These are phyloP conservation scores for Papilio protenor DNA, from an alignment of 2,888 invertebrate genomes.

Conservation along the genomic window DNA sequence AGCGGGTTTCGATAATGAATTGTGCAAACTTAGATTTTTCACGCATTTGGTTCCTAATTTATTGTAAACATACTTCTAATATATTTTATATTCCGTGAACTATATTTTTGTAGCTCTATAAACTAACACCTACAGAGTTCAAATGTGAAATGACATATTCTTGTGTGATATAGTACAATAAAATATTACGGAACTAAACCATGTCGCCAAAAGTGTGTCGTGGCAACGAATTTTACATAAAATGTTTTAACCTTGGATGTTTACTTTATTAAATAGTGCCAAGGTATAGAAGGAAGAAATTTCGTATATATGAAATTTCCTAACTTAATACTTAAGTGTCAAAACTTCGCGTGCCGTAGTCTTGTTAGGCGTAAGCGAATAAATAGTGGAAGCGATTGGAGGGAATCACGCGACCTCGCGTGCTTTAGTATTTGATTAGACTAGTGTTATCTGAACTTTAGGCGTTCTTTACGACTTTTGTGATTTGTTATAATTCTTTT, in stretches of 20 bases:
- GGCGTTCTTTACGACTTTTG: constrained; percentile 29
- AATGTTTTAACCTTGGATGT: not conserved
- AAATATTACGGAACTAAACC: no score
- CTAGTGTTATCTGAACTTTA: constrained; percentile 33
- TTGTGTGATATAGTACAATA: no score
- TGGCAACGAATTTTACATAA: not conserved
- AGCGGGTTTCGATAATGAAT: not conserved
- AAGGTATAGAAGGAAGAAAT: not conserved
- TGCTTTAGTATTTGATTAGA: constrained; percentile 58
- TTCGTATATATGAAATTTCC: not conserved
- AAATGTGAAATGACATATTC: no score
- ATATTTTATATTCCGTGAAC: no score
- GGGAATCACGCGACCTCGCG: constrained; percentile 60
- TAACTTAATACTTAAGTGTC: constrained; percentile 29
- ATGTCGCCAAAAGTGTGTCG: no score
- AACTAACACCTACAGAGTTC: no score
- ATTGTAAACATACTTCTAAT: no score
- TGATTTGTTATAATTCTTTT: constrained; percentile 21
- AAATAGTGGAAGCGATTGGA: constrained; percentile 47
- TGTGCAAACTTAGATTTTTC: not conserved
- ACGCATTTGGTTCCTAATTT: no score
- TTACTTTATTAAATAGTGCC: not conserved
- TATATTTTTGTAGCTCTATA: no score
- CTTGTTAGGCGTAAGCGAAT: constrained; percentile 55
- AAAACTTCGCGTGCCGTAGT: constrained; percentile 51